phyloP scores from a whole-genome alignment of 2,113 vertebrate species.

The Lynx canadensis region DNA sequence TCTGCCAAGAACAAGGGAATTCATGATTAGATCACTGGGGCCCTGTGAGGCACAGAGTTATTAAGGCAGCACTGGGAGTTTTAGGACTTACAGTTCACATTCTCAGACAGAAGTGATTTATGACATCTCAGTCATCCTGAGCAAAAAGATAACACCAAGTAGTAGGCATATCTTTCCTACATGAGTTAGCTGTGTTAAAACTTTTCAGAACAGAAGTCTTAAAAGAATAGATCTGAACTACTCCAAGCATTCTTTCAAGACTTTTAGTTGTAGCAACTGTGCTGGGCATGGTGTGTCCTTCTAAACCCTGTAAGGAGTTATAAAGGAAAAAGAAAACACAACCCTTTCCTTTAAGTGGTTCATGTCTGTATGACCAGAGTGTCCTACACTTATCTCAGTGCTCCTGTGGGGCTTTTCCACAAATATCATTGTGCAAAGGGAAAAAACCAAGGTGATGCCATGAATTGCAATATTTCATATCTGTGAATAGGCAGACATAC shows the following conservation, averaged over 20 bases:
- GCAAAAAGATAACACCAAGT: neutral
- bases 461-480: neutral
- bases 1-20: neutral
- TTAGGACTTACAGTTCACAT: neutral
- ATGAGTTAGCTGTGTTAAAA: neutral
- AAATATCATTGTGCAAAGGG: neutral
- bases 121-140: neutral
- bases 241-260: neutral
- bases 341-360: neutral
- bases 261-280: neutral
- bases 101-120: neutral
- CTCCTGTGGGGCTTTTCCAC: neutral
- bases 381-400: neutral
- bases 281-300: neutral
- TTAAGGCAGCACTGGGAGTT: neutral
- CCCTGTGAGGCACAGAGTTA: neutral
- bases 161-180: neutral
- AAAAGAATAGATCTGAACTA: neutral
- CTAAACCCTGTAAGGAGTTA: neutral
- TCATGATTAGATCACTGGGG: neutral
- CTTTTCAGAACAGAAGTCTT: conserved; percentile 23
- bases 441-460: neutral
- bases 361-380: neutral
- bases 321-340: neutral
- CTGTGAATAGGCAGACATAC: rapidly evolving